phyloP scores from a whole-genome alignment of 2,888 invertebrate species.

The Tachina grossa region DNA sequence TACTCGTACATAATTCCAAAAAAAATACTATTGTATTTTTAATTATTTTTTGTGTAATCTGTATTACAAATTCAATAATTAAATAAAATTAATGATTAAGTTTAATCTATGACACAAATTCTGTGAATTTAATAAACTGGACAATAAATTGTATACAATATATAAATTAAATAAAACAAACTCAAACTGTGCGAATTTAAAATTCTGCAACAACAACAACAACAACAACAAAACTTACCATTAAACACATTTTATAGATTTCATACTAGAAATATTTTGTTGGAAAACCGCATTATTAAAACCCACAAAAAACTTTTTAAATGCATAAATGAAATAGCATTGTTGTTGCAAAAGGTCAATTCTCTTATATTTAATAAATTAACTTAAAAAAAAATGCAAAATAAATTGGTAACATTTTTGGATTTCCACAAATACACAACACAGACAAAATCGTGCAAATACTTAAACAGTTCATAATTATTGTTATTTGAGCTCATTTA shows the following conservation, averaged over 20 bases:
- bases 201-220: not conserved
- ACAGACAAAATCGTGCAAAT: not conserved
- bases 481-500: slow-evolving; percentile 53
- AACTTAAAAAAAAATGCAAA: slow-evolving; percentile 56
- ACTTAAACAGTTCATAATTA: slow-evolving; percentile 52
- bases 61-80: slow-evolving; percentile 53
- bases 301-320: not conserved
- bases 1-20: not conserved
- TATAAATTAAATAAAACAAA: slow-evolving; percentile 40
- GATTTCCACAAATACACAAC: not conserved
- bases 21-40: slow-evolving; percentile 28
- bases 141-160: slow-evolving; percentile 47
- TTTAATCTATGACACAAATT: slow-evolving; percentile 59
- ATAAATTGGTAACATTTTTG: slow-evolving; percentile 33
- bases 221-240: not conserved
- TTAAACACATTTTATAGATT: slow-evolving; percentile 40
- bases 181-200: not conserved
- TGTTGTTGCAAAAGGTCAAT: slow-evolving; percentile 48
- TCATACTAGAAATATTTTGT: slow-evolving; percentile 5
- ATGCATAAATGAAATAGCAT: slow-evolving; percentile 21
- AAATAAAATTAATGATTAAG: slow-evolving; percentile 56
- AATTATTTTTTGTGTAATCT: slow-evolving; percentile 38
- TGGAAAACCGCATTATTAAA: slow-evolving; percentile 25
- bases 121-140: slow-evolving; percentile 42
- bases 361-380: slow-evolving; percentile 62